Evolutionary conservation across 2,113 vertebrate genomes (phyloP).

Genomic region (Phaethornis superciliosus): DNA sequence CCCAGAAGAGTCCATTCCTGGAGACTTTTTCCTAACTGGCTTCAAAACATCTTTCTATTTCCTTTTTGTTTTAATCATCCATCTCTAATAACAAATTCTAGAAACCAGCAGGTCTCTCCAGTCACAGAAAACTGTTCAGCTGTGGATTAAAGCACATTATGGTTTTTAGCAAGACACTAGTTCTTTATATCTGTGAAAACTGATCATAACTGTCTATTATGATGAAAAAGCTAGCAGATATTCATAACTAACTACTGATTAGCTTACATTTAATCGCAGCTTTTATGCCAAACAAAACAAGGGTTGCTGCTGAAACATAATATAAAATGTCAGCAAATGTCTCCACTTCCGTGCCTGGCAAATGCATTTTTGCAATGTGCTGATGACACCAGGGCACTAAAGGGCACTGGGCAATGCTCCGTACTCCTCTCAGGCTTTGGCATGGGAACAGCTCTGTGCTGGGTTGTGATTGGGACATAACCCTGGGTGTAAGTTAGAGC

Average conservation of each 20-base stretch:
- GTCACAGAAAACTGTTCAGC: not conserved
- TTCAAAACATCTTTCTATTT: not conserved
- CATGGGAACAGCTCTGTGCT: not conserved
- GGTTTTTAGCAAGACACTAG: conserved; percentile 3
- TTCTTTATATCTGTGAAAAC: conserved; percentile 25
- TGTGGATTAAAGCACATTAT: not conserved
- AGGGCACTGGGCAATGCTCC: not conserved
- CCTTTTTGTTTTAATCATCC: conserved; percentile 4
- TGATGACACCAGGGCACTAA: not conserved
- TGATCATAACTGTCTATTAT: not conserved
- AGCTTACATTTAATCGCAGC: not conserved
- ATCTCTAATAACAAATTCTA: not conserved
- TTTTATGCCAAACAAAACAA: conserved; percentile 24
- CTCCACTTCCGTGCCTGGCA: conserved; percentile 19
- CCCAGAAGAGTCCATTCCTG: not conserved
- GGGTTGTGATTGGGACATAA: not conserved
- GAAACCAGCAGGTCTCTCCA: not conserved
- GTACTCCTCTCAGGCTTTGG: not conserved
- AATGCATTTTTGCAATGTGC: not conserved
- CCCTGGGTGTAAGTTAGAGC: not conserved
- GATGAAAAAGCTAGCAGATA: conserved; percentile 34
- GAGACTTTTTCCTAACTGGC: conserved; percentile 12
- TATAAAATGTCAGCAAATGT: conserved; percentile 35
- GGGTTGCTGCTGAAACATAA: conserved; percentile 14
- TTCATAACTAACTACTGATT: conserved; percentile 41